These are phyloP conservation scores for Cavia aperea DNA, from an alignment of 2,113 vertebrate species.

Conservation along the genomic window DNA sequence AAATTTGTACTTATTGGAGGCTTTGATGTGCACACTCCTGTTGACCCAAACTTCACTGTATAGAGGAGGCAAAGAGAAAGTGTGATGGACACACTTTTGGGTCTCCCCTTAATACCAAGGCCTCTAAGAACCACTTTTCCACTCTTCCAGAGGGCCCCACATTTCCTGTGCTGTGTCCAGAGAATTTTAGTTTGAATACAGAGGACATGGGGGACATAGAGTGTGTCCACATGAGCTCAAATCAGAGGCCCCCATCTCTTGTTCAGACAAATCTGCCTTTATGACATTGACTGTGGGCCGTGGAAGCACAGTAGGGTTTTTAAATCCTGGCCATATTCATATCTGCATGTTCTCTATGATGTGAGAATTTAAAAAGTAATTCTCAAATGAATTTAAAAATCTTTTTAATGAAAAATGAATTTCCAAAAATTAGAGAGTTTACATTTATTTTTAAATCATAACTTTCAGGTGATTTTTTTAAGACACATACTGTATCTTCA, in stretches of 20 bases:
- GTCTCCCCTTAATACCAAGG: neutral
- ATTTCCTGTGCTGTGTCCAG: neutral
- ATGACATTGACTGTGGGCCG: no score
- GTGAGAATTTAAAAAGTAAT: neutral
- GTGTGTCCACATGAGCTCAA: neutral
- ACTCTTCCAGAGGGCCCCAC: no score
- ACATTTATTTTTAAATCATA: neutral
- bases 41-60: no score
- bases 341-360: neutral
- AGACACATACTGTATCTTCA: neutral
- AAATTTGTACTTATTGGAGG: neutral
- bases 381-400: neutral
- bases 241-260: neutral
- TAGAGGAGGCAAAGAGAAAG: fast-evolving
- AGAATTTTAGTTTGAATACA: neutral
- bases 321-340: neutral
- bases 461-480: neutral
- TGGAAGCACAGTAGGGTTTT: fast-evolving
- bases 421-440: neutral
- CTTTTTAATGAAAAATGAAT: neutral
- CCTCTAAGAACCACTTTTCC: no score
- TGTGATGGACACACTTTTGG: fast-evolving
- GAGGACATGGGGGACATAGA: neutral
- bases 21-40: neutral
- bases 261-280: fast-evolving